Evolutionary conservation across 2,888 invertebrate species (phyloP), one percentile per base, ranked within the genome.

Genomic region (Rhagonycha lutea): DNA sequence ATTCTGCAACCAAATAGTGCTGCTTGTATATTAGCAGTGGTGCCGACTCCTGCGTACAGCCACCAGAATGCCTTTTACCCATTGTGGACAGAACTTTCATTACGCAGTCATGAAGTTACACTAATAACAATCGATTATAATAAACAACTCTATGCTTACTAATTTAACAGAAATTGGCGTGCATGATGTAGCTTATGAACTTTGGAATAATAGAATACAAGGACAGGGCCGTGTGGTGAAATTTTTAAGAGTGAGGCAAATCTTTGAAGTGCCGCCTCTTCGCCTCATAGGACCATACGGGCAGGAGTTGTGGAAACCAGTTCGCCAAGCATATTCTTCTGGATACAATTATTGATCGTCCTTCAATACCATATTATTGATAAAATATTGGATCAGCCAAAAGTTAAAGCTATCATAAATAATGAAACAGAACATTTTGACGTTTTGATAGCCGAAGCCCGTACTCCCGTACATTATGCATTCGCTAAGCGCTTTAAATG

Each of bases 21-120:
- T 75, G 87, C 88, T 1, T 83, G 85, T 79, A 90, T 90, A 70
- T 81, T 90, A 63, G 88, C 85, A 0, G 82, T 89, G 0, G 84
- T 88, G 47, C 84, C 88, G 12, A 84, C 86, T 4, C 87, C 90
- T 3, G 88, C 89, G 2, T 86, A 87, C 72, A 90, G 90, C 79
- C 90, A 90, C 78, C 90, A 90, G 82, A 81, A 87, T 0, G 86
- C 88, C 0, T 89, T 86, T 82, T 86, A 86, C 62, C 86, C 87
- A 12, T 81, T 91, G 28, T 87, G 88, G 82, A 82, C 85, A 14
- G 89, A 88, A 68, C 80, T 91, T 23, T 86, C 87, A 0, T 80
- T 84, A 60, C 84, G 87, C 73, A 90, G 90, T 7, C 90, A 91
- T 77, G 83, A 90, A 69, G 76, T 91, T 0, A 87, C 89, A 0